Evolutionary conservation across 1,140 invertebrate genomes (phyloP), one percentile per base, ranked within the genome.

Genomic region (Thaumatotibia leucotreta): DNA sequence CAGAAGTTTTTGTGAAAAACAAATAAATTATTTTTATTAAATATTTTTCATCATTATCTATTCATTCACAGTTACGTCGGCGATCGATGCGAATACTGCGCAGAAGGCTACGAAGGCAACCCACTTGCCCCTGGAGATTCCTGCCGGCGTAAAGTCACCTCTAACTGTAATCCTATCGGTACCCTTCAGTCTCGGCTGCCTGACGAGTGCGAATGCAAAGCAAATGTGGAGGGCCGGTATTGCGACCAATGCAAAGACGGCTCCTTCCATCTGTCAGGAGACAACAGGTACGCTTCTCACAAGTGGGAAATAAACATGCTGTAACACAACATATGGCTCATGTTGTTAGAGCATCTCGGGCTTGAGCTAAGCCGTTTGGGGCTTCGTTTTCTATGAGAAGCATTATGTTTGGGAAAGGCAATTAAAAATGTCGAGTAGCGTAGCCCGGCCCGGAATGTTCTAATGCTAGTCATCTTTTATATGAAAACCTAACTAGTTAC

Each of bases 191-290:
- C 92, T 0, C 92, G 94, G 69, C 76, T 88, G 8, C 81, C 94
- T 10, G 95, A 95, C 65, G 92, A 92, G 61, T 98, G 97, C 80
- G 91, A 93, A 22, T 98, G 97, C 93, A 98, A 98, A 92, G 94
- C 96, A 81, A 88, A 89, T 68, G 89, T 92, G 1, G 93, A 93
- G 88, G 97, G 97, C 70, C 91, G 93, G 22, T 93, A 92, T 76
- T 98, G 97, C 89, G 94, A 97, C 76, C 94, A 95, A 86, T 98
- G 97, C 90, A 95, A 95, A 88, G 84, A 93, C 10, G 94, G 95
- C 68, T 94, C 96, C 10, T 98, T 97, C 93, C 93, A 95, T 77
- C 86, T 98, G 49, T 94, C 95, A 14, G 75, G 83, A 65, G 89
- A 92, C 49, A 94, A 96, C 64, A 84, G 80, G 89, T 91, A 76